Conservation (phyloP, 2,113 vertebrate species). For the Aspiorhynchus laticeps region DNA sequence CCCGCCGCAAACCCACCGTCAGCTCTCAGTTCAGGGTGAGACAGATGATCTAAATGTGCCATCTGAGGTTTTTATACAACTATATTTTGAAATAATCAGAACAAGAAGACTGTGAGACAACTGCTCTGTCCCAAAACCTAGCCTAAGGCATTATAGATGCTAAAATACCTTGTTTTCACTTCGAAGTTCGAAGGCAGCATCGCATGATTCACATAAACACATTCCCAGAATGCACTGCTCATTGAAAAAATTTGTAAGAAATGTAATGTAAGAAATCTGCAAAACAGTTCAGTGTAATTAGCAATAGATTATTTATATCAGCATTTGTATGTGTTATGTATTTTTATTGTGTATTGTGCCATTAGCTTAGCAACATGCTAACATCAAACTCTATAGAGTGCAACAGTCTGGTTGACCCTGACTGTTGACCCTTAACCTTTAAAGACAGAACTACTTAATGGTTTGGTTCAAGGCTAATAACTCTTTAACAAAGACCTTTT, state of each 20-base stretch:
- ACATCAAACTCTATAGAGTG: no score
- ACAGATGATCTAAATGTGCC: constrained; percentile 3
- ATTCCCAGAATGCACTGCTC: background rate
- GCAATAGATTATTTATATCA: no score
- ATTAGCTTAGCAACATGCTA: no score
- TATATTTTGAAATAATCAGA: background rate
- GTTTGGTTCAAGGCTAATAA: background rate
- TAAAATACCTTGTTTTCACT: background rate
- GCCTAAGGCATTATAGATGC: background rate
- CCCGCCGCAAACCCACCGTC: constrained; percentile 89
- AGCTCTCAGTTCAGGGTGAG: constrained; percentile 94
- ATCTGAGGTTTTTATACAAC: background rate
- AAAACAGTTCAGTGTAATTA: no score
- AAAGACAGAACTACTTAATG: background rate
- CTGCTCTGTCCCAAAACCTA: background rate
- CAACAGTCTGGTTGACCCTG: no score
- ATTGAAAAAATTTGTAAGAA: background rate
- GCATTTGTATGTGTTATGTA: no score
- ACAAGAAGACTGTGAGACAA: background rate
- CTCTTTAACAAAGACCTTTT: background rate
- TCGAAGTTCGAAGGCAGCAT: background rate
- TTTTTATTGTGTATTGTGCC: no score
- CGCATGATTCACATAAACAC: background rate
- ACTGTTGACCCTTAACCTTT: background rate
- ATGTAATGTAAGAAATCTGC: background rate